Conservation (phyloP, 1,140 invertebrate genomes). For the Mesaphorura yosii region DNA sequence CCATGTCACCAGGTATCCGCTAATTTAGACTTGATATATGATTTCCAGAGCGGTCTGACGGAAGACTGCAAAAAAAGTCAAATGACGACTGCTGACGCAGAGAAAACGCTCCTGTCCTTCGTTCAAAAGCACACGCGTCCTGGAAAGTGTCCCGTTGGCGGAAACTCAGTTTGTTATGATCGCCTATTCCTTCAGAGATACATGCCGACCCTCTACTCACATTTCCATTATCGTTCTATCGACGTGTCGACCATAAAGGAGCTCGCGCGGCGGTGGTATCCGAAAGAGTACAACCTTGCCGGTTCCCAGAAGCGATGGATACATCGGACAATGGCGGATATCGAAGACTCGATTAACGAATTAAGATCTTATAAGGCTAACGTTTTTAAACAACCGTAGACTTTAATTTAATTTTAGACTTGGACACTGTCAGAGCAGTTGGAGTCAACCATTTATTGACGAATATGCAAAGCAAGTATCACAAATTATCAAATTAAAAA, state of each 20-base stretch:
- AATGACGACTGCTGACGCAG: slow-evolving; percentile 52
- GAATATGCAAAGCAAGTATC: no score
- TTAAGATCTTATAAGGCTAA: slow-evolving; percentile 56
- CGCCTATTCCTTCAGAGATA: slow-evolving; percentile 60
- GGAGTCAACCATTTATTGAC: no score
- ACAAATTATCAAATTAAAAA: no score
- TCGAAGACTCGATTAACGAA: slow-evolving; percentile 74
- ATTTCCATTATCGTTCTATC: slow-evolving; percentile 84
- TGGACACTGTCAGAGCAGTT: no score
- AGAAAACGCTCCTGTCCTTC: slow-evolving; percentile 59
- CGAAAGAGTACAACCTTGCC: slow-evolving; percentile 41
- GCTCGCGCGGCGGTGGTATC: slow-evolving; percentile 62
- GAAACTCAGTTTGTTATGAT: slow-evolving; percentile 83
- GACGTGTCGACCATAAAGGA: slow-evolving; percentile 89
- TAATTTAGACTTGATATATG: slow-evolving; percentile 2
- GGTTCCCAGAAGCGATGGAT: slow-evolving; percentile 51
- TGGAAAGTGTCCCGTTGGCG: slow-evolving; percentile 62
- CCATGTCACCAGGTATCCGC: no score
- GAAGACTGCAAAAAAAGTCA: slow-evolving; percentile 55
- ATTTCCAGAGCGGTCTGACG: slow-evolving; percentile 60
- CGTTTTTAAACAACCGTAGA: slow-evolving; percentile 38
- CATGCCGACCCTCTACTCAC: slow-evolving; percentile 59
- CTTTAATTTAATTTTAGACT: no score
- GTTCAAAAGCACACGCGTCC: slow-evolving; percentile 53
- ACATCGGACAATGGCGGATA: slow-evolving; percentile 71